Base-by-base conservation (phyloP, 2,888 invertebrate species). In the Yponomeuta evonymella region DNA sequence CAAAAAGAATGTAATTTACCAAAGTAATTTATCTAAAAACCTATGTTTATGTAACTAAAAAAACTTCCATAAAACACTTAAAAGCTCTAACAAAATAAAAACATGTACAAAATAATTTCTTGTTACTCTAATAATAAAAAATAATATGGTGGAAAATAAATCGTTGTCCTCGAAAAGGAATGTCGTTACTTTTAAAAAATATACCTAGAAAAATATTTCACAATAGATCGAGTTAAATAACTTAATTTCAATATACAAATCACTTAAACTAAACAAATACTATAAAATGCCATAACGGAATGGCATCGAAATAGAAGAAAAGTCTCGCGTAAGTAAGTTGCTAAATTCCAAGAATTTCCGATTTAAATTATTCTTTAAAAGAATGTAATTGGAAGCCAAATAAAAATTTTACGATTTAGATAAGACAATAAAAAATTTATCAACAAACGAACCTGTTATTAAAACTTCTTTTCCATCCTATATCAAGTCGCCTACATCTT, bases 91-190 rank as follows among this genome's bases (percentile, higher is more conserved):
- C 84, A 89, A 89, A 90, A 87, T 87, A 88, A 85, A 43, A 84
- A 86, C 65, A 67, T 48, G 36, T 67, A 67, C 67, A 67, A 48
- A 30, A 29, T 65, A 65, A 65, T n/a, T 15, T 15, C 15, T 15
- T 15, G 51, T 67, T 36, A 67, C 15, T 87, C 87, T 83, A 88
- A 89, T 88, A 90, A 79, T 84, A 84, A 86, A 51, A 51, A 58
- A 58, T 82, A 84, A 81, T 80, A 77, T 82, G 82, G 73, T 71
- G 48, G 77, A 79, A 83, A 83, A 79, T 85, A 86, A 87, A 88
- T 89, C 89, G 90, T 89, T 90, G 90, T 65, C 86, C 76, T 84
- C 83, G 86, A 81, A 74, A 71, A 77, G 89, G 88, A 88, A 86
- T 84, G 82, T 83, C 77, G 75, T 75, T 76, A 78, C 51, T 58